Evolutionary conservation across 92 coral and sea anemone species (phyloP), one percentile per base, ranked within the genome.

Genomic region (Paragorgia papillata): DNA sequence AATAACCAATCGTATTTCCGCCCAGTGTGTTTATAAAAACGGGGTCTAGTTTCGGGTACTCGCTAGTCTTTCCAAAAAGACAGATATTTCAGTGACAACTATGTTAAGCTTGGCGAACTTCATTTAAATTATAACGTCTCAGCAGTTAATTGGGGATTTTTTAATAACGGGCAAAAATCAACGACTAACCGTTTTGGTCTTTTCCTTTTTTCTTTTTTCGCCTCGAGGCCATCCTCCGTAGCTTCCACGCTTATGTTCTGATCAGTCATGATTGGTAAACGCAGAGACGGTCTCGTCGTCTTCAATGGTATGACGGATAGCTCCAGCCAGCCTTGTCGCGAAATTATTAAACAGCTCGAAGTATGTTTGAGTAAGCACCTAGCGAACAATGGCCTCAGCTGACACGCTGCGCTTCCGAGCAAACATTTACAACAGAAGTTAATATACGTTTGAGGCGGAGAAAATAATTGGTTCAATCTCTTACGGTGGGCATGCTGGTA

Each of bases 371-470:
- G 18, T 9, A 49, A 27, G 58, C 39, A 68, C 37, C n/a, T 14
- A 30, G 24, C 24, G 19, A 12, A 28, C 75, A 68, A 68, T 37
- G 41, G 12, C 25, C 58, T 26, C 58, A 0, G 60, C 7, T 24
- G 12, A 68, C 75, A 68, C 39, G 75, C 75, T 48, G 75, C 30
- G 75, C 75, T 12, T 37, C 7, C 34, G 37, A 64, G 32, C 71
- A 64, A 64, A 64, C 71, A 64, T 19, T 19, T 35, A 41, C 34
- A 27, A n/a, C 43, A 30, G 19, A 2, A 39, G 41, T 68, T 68
- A 46, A 68, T 68, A 44, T 68, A 24, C 1, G 13, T 44, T 68
- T 56, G 25, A 68, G 57, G 75, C 58, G 75, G 57, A 56, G 58
- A 28, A 39, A 68, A 43, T 68, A 35, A 68, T 44, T 68, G 75